phyloP scores from a whole-genome alignment of 2,113 vertebrate species.

The Illadopsis cleaveri region DNA sequence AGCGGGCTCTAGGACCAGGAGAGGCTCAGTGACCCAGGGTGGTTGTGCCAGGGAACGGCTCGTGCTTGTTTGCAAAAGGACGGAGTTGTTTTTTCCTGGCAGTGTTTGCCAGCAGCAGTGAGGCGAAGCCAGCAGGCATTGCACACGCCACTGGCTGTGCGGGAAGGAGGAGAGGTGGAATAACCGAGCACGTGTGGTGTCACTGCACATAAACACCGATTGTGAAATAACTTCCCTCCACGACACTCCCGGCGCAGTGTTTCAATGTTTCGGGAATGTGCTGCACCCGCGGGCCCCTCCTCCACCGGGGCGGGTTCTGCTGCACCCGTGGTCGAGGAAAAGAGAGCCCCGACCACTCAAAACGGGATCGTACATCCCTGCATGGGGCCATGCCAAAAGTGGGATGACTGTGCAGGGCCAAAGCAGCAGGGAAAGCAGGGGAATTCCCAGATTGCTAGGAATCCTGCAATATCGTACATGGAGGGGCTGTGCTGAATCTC shows the following conservation, averaged over 20 bases:
- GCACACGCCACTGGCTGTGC: neutral
- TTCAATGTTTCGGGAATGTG: rapidly evolving
- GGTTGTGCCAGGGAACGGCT: neutral
- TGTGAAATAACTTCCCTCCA: neutral
- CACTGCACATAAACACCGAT: neutral
- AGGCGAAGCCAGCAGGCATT: neutral
- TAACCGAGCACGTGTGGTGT: neutral
- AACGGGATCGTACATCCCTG: rapidly evolving
- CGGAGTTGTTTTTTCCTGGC: neutral
- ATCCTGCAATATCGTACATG: neutral
- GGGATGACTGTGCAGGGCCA: neutral
- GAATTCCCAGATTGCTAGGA: neutral
- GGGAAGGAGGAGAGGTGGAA: neutral
- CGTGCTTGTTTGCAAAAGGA: neutral
- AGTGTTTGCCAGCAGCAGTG: neutral
- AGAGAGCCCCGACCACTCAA: neutral
- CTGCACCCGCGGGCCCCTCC: rapidly evolving
- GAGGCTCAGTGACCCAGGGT: neutral
- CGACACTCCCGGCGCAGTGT: rapidly evolving
- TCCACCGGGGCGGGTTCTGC: rapidly evolving
- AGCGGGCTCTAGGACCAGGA: neutral
- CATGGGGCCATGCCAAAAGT: rapidly evolving
- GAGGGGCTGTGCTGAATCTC: neutral
- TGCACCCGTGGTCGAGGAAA: neutral
- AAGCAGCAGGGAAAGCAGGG: neutral